Evolutionary conservation across 2,888 invertebrate species (phyloP), one percentile per base, ranked within the genome.

Genomic region (Parascotia fuliginaria): DNA sequence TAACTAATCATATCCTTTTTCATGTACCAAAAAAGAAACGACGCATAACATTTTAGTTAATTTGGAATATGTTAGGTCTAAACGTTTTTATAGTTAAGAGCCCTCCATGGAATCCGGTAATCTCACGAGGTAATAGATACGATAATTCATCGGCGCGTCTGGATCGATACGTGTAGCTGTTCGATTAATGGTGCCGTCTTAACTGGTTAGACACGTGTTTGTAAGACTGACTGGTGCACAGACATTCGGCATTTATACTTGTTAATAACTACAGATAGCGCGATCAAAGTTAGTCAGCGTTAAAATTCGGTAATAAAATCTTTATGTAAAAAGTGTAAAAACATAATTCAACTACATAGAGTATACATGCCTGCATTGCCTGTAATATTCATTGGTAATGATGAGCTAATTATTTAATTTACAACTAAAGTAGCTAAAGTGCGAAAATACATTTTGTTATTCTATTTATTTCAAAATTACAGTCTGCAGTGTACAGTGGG

Each of bases 121-220:
- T 87, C 87, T 85, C 82, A 84, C 77, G 81, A 87, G 86, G 82
- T 91, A 89, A 91, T 91, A 89, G 89, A 89, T 87, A 83, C 86
- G 83, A 90, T 90, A 89, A 90, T 86, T 90, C 85, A 89, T 89
- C 83, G 81, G 80, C 78, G 75, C 77, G 73, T 77, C 80, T 79
- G 79, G 81, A 78, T 87, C 83, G 84, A 86, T 83, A 77, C 75
- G 60, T 68, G 83, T 24, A 24, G 24, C 24, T 24, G 1, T 19
- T 77, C 82, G 87, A 90, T 87, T 85, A 87, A 89, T 87, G 81
- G 79, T 77, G 60, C 61, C 71, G 68, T 68, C 67, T 60, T 58
- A 50, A 55, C 44, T 46, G 59, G 71, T 70, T 70, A 65, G 68
- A 69, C 64, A 66, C 65, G 64, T 55, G 54, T 67, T 53, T 70